Conservation (phyloP, 2,113 vertebrate genomes). For the Mellivora capensis region DNA sequence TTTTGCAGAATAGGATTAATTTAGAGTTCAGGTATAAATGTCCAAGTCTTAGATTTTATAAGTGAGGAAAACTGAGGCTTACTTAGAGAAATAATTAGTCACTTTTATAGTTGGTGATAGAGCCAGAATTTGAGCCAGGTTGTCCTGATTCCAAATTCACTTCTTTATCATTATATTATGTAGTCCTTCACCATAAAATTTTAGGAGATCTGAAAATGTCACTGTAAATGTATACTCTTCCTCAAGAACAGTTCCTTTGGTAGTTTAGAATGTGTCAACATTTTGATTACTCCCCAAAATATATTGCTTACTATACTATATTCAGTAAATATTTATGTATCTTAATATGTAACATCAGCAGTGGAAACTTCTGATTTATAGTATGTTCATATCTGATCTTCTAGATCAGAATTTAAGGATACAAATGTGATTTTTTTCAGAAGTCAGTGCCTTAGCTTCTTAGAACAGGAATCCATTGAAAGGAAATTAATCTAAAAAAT, state of each 20-base stretch:
- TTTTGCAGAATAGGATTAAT: background rate
- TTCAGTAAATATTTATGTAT: background rate
- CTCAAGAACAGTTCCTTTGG: background rate
- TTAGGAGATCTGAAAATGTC: conserved; percentile 16
- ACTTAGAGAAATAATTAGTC: conserved; percentile 23
- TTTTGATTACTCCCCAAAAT: conserved; percentile 26
- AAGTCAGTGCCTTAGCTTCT: background rate
- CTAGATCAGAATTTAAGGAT: conserved; percentile 17
- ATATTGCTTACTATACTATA: background rate
- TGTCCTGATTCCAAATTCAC: background rate
- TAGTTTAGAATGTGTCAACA: background rate
- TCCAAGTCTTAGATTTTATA: background rate
- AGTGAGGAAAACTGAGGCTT: background rate
- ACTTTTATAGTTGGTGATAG: background rate
- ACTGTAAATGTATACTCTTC: conserved; percentile 9
- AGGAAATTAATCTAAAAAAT: conserved; percentile 46
- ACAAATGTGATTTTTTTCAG: background rate
- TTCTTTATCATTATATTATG: background rate
- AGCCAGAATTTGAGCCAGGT: background rate
- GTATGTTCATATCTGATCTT: background rate
- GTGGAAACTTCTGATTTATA: conserved; percentile 22
- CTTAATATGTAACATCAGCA: background rate
- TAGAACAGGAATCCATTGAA: background rate
- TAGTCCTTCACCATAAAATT: conserved; percentile 27
- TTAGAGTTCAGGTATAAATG: background rate